Conservation (phyloP, 2,888 invertebrate species). For the Lasiommata megera region DNA sequence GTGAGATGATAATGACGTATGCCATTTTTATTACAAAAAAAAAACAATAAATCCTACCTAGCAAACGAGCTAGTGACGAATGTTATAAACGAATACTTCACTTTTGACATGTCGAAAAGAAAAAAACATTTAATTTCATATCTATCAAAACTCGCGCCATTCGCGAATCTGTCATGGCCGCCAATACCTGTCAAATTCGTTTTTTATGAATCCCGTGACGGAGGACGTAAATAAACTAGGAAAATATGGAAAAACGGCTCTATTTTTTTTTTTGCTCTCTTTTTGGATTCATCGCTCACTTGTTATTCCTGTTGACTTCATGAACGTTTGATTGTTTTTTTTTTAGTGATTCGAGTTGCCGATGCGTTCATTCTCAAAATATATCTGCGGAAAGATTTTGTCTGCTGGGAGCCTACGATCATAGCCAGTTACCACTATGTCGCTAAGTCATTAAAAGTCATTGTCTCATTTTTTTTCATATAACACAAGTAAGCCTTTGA, state of each 20-base stretch:
- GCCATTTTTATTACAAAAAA: no score
- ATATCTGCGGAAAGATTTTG: no score
- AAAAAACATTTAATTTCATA: conserved; percentile 30
- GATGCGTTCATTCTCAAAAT: no score
- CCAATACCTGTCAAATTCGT: conserved; percentile 38
- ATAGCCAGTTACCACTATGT: no score
- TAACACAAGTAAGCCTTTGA: no score
- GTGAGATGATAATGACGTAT: no score
- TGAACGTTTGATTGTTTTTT: background rate
- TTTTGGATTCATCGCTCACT: conserved; percentile 26
- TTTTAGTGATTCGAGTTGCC: no score
- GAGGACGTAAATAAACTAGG: conserved; percentile 34
- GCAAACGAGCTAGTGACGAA: background rate
- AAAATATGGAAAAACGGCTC: conserved; percentile 32
- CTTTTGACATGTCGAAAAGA: conserved; percentile 13
- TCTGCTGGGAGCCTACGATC: no score
- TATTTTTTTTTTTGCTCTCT: conserved; percentile 25
- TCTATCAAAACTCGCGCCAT: conserved; percentile 38
- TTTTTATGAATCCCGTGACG: conserved; percentile 39
- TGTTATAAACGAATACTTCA: conserved; percentile 2
- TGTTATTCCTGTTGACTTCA: background rate
- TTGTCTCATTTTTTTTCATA: no score
- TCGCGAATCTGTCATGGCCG: conserved; percentile 38
- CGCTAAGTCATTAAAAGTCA: no score
- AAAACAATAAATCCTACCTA: background rate